These are phyloP conservation scores for Allacma fusca DNA, from an alignment of 2,888 invertebrate genomes.

Conservation along the genomic window DNA sequence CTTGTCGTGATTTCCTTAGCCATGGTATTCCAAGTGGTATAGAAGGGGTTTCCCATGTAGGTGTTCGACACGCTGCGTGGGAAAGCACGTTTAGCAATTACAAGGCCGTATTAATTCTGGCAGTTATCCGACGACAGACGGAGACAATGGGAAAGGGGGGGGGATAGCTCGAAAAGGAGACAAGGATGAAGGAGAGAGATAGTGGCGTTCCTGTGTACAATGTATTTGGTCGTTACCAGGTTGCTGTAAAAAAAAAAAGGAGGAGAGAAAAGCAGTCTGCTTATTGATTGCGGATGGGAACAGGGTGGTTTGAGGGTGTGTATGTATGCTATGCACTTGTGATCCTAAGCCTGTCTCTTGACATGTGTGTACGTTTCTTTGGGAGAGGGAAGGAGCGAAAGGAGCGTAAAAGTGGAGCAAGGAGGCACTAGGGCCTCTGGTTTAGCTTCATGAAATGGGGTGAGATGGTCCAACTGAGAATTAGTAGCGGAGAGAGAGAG, in stretches of 20 bases:
- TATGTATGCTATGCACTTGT: background rate
- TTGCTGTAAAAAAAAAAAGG: slow-evolving; percentile 9
- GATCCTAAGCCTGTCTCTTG: background rate
- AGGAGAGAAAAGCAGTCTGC: slow-evolving; percentile 26
- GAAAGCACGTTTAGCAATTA: background rate
- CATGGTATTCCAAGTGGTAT: background rate
- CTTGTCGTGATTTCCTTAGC: too few species aligned
- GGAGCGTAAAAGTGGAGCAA: slow-evolving; percentile 17
- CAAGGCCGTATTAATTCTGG: background rate
- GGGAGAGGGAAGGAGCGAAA: slow-evolving; percentile 19
- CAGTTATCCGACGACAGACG: background rate
- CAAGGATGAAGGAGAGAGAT: background rate
- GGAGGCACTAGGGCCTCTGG: slow-evolving; percentile 32
- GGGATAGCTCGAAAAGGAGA: background rate
- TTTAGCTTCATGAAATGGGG: slow-evolving; percentile 21
- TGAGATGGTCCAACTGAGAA: slow-evolving; percentile 32
- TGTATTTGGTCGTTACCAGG: background rate
- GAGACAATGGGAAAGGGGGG: background rate
- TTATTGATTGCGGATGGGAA: slow-evolving; percentile 29
- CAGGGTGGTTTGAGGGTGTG: slow-evolving; percentile 32
- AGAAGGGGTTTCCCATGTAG: background rate
- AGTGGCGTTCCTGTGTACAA: background rate
- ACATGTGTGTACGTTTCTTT: background rate
- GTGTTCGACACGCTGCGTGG: background rate
- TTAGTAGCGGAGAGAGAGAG: slow-evolving; percentile 4